A percentile compares a stretch with the other conserved stretches of the same genome.
phyloP scores from a whole-genome alignment of 1,140 invertebrate species.

The Ridgeia piscesae region DNA sequence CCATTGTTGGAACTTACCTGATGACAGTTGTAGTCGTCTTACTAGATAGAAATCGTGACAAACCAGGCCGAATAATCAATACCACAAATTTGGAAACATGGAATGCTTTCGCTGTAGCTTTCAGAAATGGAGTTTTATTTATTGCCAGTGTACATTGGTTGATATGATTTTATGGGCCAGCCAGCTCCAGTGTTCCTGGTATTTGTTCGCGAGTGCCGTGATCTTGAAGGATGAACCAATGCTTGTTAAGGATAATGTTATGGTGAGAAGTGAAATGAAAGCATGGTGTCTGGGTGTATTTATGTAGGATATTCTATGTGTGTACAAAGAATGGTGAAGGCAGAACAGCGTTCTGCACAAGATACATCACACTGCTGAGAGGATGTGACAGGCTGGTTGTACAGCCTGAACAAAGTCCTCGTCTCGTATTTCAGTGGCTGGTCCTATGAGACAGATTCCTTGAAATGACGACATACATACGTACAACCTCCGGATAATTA shows the following conservation, averaged over 20 bases:
- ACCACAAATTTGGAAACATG: not conserved
- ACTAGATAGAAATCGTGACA: not conserved
- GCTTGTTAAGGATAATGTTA: not conserved
- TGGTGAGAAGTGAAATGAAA: not conserved
- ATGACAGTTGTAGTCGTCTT: no score
- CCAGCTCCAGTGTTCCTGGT: not conserved
- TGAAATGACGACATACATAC: not conserved
- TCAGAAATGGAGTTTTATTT: not conserved
- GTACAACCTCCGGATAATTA: not conserved
- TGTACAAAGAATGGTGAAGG: not conserved
- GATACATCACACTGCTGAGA: not conserved
- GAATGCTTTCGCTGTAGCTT: not conserved
- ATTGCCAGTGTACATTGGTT: not conserved
- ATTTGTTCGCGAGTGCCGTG: not conserved
- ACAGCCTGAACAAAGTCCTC: not conserved
- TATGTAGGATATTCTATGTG: not conserved
- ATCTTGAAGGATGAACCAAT: not conserved
- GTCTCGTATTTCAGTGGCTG: not conserved
- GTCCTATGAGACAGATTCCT: not conserved
- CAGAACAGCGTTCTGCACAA: not conserved
- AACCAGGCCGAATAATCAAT: not conserved
- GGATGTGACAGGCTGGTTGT: not conserved
- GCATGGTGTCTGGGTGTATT: not conserved
- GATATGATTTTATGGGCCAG: not conserved
- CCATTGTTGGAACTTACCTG: no score